Percentiles rank a stretch among this genome's conserved stretches.
These are phyloP conservation scores for Umimayanthus chanpuru DNA, from an alignment of 92 coral and sea anemone species.

Conservation along the genomic window DNA sequence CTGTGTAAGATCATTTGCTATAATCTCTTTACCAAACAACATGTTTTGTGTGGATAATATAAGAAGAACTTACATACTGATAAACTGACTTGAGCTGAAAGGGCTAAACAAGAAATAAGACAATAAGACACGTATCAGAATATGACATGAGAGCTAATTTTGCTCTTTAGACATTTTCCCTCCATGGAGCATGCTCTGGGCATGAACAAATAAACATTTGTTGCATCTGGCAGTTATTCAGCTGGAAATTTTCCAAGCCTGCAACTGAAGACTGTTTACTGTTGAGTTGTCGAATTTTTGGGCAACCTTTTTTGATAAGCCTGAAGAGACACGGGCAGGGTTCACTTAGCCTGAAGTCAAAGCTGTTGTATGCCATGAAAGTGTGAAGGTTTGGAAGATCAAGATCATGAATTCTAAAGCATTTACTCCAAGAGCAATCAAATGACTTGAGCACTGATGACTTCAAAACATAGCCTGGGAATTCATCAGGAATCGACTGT, in stretches of 20 bases:
- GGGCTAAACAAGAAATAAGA: not conserved
- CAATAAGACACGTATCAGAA: not conserved
- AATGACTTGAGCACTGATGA: constrained; percentile 62
- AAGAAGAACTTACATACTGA: no score
- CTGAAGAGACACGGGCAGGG: constrained; percentile 61
- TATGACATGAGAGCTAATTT: not conserved
- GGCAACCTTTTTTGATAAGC: constrained; percentile 63
- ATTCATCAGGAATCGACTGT: constrained; percentile 36
- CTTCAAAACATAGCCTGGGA: constrained; percentile 54
- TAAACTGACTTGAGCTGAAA: no score
- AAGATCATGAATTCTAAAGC: constrained; percentile 48
- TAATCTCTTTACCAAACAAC: no score
- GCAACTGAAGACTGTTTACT: constrained; percentile 40
- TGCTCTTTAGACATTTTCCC: constrained; percentile 12
- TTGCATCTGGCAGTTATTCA: constrained; percentile 43
- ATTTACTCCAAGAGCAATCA: constrained; percentile 60
- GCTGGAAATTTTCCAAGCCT: constrained; percentile 60
- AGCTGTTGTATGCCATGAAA: constrained; percentile 43
- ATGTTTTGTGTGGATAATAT: no score
- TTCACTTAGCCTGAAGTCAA: constrained; percentile 29
- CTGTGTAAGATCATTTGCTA: no score
- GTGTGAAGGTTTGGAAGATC: constrained; percentile 66
- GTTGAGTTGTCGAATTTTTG: constrained; percentile 56
- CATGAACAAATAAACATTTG: constrained; percentile 47
- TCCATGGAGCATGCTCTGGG: constrained; percentile 46